Base-by-base conservation (phyloP, 2,888 invertebrate genomes). In the Lasioglossum pauxillum region DNA sequence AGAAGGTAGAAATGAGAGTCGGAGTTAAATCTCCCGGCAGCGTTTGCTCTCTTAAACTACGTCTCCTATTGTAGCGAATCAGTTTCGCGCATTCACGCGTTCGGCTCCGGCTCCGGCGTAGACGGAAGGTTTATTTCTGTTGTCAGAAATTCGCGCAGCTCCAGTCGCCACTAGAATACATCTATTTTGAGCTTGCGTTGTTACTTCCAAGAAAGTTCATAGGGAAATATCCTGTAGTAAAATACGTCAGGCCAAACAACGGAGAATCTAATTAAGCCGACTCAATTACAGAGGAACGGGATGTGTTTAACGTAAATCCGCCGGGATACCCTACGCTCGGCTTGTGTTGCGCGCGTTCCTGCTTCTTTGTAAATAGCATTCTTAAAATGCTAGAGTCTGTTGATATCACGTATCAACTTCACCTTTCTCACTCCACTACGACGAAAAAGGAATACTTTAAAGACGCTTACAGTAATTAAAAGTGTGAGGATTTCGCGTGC, bases 41-140 rank as follows among this genome's bases (percentile, higher is more conserved):
- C 14, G 2, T 71, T 71, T n/a, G 38, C 71, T 12, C 23, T 71
- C 12, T 71, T 71, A 71, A 71, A 41, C 41, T n/a, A 41, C 69
- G 12, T 38, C 69, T 23, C n/a, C 44, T 46, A 46, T 60, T 41
- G 35, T 49, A 46, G 35, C 44, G 27, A 53, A 67, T 72, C 75
- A 75, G 71, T 75, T 85, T 75, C 27, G 44, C n/a, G 72, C 72
- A 49, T 57, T 84, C 67, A 35, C 38, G 84, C 73, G 80, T 84
- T 73, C 31, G 72, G 60, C 64, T 35, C 64, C n/a, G 74, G 14
- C 41, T 10, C 27, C 64, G 75, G 76, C 73, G 69, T 38, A 81
- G 57, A 41, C 74, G 12, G 69, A 82, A 85, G 75, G 86, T 86
- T 85, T 86, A 86, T 86, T 86, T 86, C 76, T 79, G 85, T 82